phyloP scores from a whole-genome alignment of 2,113 vertebrate species.

The Peucedramus taeniatus region DNA sequence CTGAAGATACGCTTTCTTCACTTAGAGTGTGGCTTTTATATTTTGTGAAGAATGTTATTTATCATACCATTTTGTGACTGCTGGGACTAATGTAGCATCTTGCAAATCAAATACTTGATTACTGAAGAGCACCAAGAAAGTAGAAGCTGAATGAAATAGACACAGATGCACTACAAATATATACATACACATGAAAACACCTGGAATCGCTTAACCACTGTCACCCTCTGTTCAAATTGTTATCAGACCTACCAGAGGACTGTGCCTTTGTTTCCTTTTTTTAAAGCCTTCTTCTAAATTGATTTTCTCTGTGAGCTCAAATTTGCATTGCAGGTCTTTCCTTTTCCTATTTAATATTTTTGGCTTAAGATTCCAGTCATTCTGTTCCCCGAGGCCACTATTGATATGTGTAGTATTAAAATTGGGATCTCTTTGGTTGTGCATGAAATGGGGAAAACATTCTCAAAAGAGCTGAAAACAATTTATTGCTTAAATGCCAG shows the following conservation, averaged over 20 bases:
- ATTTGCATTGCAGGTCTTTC: background rate
- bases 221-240: background rate
- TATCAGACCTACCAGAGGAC: background rate
- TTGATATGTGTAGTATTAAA: background rate
- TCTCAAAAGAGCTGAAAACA: background rate
- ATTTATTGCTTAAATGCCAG: background rate
- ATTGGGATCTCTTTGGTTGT: background rate
- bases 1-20: background rate
- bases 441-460: background rate
- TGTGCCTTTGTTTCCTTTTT: background rate
- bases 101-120: conserved; percentile 18
- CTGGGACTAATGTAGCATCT: conserved; percentile 44
- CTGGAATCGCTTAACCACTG: background rate
- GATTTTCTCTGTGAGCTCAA: background rate
- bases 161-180: background rate
- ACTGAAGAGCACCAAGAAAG: background rate
- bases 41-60: conserved; percentile 27
- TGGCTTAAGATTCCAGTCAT: background rate
- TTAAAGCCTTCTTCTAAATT: background rate
- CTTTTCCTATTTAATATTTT: background rate
- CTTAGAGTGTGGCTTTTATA: background rate
- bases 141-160: background rate
- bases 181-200: background rate
- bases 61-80: background rate
- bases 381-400: background rate